These are phyloP conservation scores for Rhagonycha lutea DNA, from an alignment of 2,888 invertebrate genomes.

Conservation along the genomic window DNA sequence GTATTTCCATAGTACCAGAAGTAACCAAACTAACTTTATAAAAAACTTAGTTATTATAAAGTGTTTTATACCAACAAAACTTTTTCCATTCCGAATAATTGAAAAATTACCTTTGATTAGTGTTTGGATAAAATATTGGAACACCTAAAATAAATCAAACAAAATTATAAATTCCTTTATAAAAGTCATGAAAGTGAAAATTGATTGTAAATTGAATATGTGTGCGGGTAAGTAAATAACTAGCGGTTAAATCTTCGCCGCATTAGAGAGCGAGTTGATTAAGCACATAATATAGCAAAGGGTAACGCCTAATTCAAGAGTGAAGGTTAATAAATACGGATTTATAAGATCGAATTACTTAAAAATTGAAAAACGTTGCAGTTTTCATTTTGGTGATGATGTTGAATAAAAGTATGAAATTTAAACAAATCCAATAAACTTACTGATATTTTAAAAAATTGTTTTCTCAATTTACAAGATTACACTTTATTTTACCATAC, in stretches of 20 bases:
- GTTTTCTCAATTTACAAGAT: too few relatives aligned
- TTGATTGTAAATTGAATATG: background rate
- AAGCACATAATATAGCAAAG: background rate
- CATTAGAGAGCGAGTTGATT: constrained; percentile 5
- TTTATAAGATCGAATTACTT: background rate
- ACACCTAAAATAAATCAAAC: background rate
- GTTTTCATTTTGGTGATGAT: background rate
- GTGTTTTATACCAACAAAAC: background rate
- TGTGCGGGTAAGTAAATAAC: constrained; percentile 1
- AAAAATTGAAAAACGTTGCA: background rate
- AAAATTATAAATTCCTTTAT: background rate
- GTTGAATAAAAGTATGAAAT: background rate
- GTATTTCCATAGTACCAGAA: background rate
- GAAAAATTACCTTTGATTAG: background rate
- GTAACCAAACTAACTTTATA: background rate
- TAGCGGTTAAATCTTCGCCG: constrained; percentile 1
- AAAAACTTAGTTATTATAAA: background rate
- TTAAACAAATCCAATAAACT: too few relatives aligned
- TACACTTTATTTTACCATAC: too few relatives aligned
- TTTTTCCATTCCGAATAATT: background rate
- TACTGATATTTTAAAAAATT: too few relatives aligned
- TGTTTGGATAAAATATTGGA: background rate
- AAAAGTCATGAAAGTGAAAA: background rate
- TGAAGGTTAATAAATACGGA: background rate
- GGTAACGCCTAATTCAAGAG: background rate